phyloP scores from a whole-genome alignment of 2,888 invertebrate genomes.

The Tiliacea aurago region DNA sequence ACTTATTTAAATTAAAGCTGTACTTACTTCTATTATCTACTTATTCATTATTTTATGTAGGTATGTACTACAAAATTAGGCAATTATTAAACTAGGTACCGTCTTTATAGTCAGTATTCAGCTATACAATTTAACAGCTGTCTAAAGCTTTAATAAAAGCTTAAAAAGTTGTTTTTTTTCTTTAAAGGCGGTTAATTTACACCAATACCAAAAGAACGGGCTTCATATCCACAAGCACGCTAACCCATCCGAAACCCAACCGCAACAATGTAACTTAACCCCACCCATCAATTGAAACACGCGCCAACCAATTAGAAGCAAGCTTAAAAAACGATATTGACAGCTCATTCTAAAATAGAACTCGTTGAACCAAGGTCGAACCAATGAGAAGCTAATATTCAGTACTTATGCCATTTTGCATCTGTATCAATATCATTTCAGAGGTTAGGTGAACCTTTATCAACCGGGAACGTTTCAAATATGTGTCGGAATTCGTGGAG shows the following conservation, averaged over 20 bases:
- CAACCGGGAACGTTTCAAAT: constrained; percentile 14
- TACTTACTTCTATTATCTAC: background rate
- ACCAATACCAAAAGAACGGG: background rate
- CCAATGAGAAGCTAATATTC: constrained; percentile 52
- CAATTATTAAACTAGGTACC: rapidly evolving
- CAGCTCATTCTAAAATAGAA: constrained; percentile 47
- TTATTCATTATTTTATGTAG: background rate
- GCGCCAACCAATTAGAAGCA: constrained; percentile 41
- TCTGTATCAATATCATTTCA: constrained; percentile 33
- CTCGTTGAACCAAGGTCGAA: constrained; percentile 37
- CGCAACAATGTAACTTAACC: constrained; percentile 17
- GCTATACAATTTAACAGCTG: background rate
- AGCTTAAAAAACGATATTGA: constrained; percentile 34
- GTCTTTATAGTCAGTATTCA: no score
- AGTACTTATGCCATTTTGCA: constrained; percentile 4
- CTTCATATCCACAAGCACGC: background rate
- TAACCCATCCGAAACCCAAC: constrained; percentile 17
- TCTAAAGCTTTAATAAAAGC: background rate
- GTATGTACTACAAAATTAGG: background rate
- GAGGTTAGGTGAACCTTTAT: constrained; percentile 41
- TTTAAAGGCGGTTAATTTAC: background rate
- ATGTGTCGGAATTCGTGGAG: constrained; percentile 23
- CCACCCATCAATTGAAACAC: constrained; percentile 29
- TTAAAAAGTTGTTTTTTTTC: background rate
- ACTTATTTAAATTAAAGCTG: background rate